phyloP scores from a whole-genome alignment of 1,140 invertebrate genomes.

The Drosophila repleta region DNA sequence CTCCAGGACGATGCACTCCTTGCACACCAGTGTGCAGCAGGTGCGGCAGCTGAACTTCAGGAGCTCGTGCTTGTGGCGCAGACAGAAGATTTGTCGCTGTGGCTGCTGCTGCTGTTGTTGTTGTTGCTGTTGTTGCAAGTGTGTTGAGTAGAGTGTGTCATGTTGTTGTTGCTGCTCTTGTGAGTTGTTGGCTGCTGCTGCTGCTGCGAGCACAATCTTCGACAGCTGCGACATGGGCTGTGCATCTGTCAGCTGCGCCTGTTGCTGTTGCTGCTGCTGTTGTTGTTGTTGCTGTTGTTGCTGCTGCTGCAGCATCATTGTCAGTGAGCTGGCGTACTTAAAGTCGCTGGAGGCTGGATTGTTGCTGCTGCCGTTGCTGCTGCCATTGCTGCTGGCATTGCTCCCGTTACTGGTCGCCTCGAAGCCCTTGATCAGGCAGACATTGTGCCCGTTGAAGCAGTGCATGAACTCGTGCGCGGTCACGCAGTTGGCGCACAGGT shows the following conservation, averaged over 20 bases:
- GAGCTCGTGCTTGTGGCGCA: conserved; percentile 92
- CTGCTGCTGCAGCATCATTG: conserved; percentile 80
- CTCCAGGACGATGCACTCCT: conserved; percentile 95
- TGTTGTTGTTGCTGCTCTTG: conserved; percentile 56
- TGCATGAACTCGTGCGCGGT: conserved; percentile 99
- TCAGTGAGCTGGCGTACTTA: conserved; percentile 75
- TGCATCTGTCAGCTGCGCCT: conserved; percentile 27
- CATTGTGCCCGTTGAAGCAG: conserved; percentile 98
- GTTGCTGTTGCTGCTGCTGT: conserved; percentile 58
- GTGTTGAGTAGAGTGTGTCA: conserved; percentile 42
- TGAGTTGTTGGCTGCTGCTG: conserved; percentile 53
- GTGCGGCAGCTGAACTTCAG: conserved; percentile 96
- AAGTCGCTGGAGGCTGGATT: conserved; percentile 72
- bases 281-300: conserved; percentile 73
- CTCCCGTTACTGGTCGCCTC: conserved; percentile 40
- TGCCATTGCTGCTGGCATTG: conserved; percentile 16
- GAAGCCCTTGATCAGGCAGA: conserved; percentile 85
- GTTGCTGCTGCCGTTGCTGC: conserved; percentile 39
- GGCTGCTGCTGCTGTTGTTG: conserved; percentile 47
- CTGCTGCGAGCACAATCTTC: conserved; percentile 72
- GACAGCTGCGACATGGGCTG: conserved; percentile 75
- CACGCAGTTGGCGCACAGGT: conserved; percentile 97
- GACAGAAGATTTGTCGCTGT: conserved; percentile 67
- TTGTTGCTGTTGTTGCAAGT: conserved; percentile 49
- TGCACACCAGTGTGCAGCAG: conserved; percentile 95